Base-by-base conservation (phyloP, 1,140 invertebrate genomes). In the Drosophila sp. region DNA sequence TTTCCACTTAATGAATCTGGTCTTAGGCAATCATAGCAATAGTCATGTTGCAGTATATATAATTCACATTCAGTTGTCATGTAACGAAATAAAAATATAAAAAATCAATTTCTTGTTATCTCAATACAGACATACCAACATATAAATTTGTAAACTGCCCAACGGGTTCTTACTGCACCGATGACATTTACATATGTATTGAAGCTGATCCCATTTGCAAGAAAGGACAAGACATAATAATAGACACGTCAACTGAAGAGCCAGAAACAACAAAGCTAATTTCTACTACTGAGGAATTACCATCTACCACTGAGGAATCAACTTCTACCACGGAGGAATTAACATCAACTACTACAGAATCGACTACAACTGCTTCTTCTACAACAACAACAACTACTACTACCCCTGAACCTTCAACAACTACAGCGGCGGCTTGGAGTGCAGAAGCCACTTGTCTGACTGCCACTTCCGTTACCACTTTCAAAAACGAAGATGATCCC, bases 101-200 rank as follows among this genome's bases (percentile, higher is more conserved):
- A 23, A 33, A 5, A 8, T 38, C 5, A 7, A 3, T 32, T 8
- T 5, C 0, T 50, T 11, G 32, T 3, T 1, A 57, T 35, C 54
- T 6, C 10, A 11, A 68, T 64, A 1, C 30, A 83, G 80, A 65
- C 41, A 38, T 7, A 17, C 55, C 76, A 1, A 65, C 66, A 1
- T 10, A 60, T 3, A 17, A 70, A 1, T 2, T 65, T 1, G 33
- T 79, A 25, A 29, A 32, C 2, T 83, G 80, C 41, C 80, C 80
- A 1, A 4, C 8, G 8, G 44, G 7, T 17, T 69, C 23, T 6
- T 72, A 72, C 23, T 83, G 80, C 57, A 83, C 76, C 11, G 80
- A 74, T 47, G 80, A 65, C 0, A 66, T 67, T 8, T 84, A 72
- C 60, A 79, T 74, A 47, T 83, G 80, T 25, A 11, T 11, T 3